phyloP scores from a whole-genome alignment of 2,888 invertebrate species.

The Dysmachus trigonus region DNA sequence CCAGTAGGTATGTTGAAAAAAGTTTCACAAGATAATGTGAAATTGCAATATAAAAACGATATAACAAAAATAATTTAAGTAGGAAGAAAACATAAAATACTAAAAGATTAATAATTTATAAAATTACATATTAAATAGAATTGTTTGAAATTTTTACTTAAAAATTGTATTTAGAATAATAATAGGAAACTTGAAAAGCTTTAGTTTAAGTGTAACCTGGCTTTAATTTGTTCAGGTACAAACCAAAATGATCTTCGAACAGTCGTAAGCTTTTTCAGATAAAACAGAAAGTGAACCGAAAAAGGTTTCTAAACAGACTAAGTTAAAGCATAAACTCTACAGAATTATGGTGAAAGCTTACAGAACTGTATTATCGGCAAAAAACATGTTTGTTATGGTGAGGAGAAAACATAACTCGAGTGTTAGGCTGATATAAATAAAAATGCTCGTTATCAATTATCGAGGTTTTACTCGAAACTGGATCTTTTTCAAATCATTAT shows the following conservation, averaged over 20 bases:
- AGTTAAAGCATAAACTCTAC: neutral
- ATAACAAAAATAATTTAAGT: too few relatives aligned
- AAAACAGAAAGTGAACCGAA: neutral
- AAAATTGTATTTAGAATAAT: too few relatives aligned
- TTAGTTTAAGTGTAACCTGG: neutral
- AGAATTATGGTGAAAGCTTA: neutral
- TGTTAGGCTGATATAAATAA: neutral
- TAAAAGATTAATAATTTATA: too few relatives aligned
- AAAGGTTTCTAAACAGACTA: neutral
- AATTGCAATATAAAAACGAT: too few relatives aligned
- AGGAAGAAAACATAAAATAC: too few relatives aligned
- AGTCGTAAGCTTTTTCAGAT: neutral
- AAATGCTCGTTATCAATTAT: neutral
- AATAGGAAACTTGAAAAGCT: neutral
- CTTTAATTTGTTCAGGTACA: neutral
- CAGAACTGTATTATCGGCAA: neutral
- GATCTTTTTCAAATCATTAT: too few relatives aligned
- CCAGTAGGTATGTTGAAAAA: too few relatives aligned
- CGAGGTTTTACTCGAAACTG: too few relatives aligned
- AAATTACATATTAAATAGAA: too few relatives aligned
- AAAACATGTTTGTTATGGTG: neutral
- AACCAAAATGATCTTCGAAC: neutral
- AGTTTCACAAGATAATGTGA: too few relatives aligned
- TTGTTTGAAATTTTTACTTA: too few relatives aligned
- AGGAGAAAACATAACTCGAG: too few relatives aligned